Percentiles rank a stretch among this genome's conserved stretches.
Conservation (phyloP, 2,888 invertebrate genomes). For the Netelia virgata region DNA sequence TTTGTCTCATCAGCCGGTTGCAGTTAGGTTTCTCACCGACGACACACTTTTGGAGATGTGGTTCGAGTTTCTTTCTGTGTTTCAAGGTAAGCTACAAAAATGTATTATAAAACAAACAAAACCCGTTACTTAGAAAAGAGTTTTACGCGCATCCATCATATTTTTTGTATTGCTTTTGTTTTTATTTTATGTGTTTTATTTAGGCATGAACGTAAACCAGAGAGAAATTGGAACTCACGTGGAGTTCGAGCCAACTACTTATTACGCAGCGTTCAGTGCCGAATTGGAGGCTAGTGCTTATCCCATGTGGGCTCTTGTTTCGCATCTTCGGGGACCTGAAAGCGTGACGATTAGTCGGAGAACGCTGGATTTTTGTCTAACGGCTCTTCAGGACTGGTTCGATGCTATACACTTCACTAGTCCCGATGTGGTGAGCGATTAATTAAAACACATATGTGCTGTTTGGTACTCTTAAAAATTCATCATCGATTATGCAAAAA, state of each 20-base stretch:
- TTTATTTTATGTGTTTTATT: constrained; percentile 80
- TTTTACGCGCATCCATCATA: too few relatives aligned
- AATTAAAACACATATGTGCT: not conserved
- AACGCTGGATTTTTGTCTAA: constrained; percentile 91
- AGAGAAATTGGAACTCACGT: constrained; percentile 96
- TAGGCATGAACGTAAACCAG: constrained; percentile 98
- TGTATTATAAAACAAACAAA: not conserved
- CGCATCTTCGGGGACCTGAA: constrained; percentile 92
- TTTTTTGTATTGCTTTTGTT: not conserved
- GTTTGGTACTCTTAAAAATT: not conserved
- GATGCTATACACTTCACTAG: constrained; percentile 92
- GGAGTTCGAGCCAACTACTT: constrained; percentile 98
- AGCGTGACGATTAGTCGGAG: constrained; percentile 91
- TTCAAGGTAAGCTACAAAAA: constrained; percentile 90
- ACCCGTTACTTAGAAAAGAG: not conserved
- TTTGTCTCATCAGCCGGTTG: constrained; percentile 96
- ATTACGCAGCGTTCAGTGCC: constrained; percentile 98
- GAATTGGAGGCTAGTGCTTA: constrained; percentile 98
- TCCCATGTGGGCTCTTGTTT: constrained; percentile 98
- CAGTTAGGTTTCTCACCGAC: constrained; percentile 95
- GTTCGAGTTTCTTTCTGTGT: constrained; percentile 97
- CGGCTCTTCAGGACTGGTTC: constrained; percentile 94
- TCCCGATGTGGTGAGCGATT: constrained; percentile 88
- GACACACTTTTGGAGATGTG: constrained; percentile 97
- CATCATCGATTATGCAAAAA: not conserved